Evolutionary conservation across 1,140 invertebrate genomes (phyloP).

Genomic region (Lysiphlebus fabarum): DNA sequence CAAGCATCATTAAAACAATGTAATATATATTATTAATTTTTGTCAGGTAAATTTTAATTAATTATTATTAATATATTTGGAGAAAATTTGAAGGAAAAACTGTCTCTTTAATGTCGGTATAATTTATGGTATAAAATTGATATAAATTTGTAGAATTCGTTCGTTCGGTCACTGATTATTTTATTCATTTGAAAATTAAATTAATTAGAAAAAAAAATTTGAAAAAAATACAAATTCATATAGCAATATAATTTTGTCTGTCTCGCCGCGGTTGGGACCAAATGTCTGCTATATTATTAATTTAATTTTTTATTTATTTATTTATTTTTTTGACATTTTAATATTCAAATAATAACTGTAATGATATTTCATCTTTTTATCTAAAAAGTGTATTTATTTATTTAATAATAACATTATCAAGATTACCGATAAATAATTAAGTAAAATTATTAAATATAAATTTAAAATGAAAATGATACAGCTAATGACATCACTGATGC

Average conservation of each 20-base stretch:
- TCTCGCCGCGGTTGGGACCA: slow-evolving; percentile 36
- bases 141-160: slow-evolving; percentile 6
- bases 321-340: not conserved
- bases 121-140: no score
- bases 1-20: not conserved
- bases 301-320: slow-evolving; percentile 10
- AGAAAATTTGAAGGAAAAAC: not conserved
- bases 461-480: not conserved
- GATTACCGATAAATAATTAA: not conserved
- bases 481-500: slow-evolving; percentile 16
- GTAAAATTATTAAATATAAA: slow-evolving; percentile 1
- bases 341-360: not conserved
- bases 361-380: slow-evolving; percentile 10
- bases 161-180: slow-evolving; percentile 9
- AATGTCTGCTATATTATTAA: slow-evolving; percentile 22
- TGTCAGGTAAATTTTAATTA: not conserved
- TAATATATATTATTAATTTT: not conserved
- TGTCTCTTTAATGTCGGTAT: no score
- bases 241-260: slow-evolving; percentile 23
- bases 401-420: slow-evolving; percentile 2
- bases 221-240: not conserved
- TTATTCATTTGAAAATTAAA: not conserved
- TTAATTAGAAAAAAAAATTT: slow-evolving; percentile 12
- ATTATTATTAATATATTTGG: no score
- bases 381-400: slow-evolving; percentile 3